phyloP scores from a whole-genome alignment of 2,888 invertebrate species.

The Cremastobaeus sp. region DNA sequence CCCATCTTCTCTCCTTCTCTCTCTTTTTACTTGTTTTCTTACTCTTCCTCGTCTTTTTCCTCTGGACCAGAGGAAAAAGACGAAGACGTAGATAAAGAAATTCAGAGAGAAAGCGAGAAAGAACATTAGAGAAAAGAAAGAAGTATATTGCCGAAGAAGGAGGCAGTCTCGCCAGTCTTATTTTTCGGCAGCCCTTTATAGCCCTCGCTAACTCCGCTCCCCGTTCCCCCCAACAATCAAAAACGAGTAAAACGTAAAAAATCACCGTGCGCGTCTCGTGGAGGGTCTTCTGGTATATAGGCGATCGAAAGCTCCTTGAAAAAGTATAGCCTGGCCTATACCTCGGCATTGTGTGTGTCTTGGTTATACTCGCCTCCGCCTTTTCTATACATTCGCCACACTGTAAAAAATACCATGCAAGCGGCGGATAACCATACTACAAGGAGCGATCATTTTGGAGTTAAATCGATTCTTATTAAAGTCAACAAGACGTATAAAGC shows the following conservation, averaged over 20 bases:
- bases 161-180: constrained; percentile 70
- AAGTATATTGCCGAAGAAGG: constrained; percentile 62
- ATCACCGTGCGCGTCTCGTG: constrained; percentile 72
- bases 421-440: constrained; percentile 6
- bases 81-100: constrained; percentile 41
- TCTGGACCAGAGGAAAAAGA: constrained; percentile 48
- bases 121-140: constrained; percentile 47
- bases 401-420: constrained; percentile 32
- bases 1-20: constrained; percentile 24
- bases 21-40: constrained; percentile 41
- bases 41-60: constrained; percentile 39
- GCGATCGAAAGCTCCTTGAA: constrained; percentile 64
- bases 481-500: constrained; percentile 19
- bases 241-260: constrained; percentile 76
- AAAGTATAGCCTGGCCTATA: constrained; percentile 71
- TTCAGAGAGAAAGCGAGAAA: constrained; percentile 50
- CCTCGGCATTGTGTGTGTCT: constrained; percentile 53
- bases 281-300: constrained; percentile 72
- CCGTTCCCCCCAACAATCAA: constrained; percentile 72
- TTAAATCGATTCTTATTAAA: constrained; percentile 44
- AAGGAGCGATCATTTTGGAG: constrained; percentile 17
- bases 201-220: constrained; percentile 62
- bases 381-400: constrained; percentile 37
- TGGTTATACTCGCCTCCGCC: constrained; percentile 43
- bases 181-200: constrained; percentile 77